These are phyloP conservation scores for Oreochromis aureus DNA, from an alignment of 2,113 vertebrate genomes.

Conservation along the genomic window DNA sequence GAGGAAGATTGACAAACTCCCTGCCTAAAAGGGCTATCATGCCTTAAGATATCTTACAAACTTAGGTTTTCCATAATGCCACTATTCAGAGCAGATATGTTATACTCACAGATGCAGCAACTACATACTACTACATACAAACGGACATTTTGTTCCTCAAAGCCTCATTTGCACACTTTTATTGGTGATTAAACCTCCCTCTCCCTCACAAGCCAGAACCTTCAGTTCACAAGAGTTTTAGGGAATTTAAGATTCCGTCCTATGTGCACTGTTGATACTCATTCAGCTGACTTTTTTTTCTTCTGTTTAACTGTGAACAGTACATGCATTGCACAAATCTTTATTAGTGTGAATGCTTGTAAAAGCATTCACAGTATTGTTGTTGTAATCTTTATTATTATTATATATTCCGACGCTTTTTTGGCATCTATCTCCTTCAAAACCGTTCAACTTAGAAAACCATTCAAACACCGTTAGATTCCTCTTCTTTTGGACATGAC, in stretches of 20 bases:
- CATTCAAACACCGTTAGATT: no score
- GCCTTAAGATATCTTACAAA: constrained; percentile 47
- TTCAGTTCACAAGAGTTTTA: background rate
- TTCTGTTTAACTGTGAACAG: constrained; percentile 45
- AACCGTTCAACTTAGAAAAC: no score
- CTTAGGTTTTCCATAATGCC: constrained; percentile 37
- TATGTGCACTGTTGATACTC: constrained; percentile 34
- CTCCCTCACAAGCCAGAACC: background rate
- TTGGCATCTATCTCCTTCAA: no score
- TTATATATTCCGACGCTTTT: no score
- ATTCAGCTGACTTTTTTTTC: constrained; percentile 39
- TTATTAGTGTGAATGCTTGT: no score
- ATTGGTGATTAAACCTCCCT: background rate
- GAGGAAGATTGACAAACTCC: constrained; percentile 46
- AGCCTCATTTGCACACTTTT: constrained; percentile 30
- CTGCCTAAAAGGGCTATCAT: constrained; percentile 57
- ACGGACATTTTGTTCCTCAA: constrained; percentile 23
- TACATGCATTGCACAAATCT: constrained; percentile 18
- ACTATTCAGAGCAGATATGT: constrained; percentile 19
- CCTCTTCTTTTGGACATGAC: no score
- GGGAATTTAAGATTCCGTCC: constrained; percentile 28
- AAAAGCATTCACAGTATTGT: no score
- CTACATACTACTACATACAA: background rate
- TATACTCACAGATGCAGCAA: constrained; percentile 33
- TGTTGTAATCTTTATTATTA: no score